Evolutionary conservation across 2,797 vertebrate genomes (phyloP), one percentile per base, ranked within the genome.

Genomic region (Myotis planiceps): DNA sequence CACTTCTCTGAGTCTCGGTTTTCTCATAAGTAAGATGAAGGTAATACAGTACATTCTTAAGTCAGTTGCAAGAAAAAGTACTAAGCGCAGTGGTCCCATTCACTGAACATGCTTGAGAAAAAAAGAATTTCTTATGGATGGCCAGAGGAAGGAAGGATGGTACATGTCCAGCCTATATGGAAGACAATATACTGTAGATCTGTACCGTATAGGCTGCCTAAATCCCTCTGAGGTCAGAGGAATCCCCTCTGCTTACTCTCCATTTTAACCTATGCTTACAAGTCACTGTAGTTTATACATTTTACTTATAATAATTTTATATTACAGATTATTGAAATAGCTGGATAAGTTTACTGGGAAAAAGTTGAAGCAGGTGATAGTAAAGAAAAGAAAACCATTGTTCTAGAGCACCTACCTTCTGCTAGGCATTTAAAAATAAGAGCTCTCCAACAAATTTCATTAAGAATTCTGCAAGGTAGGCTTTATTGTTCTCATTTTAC

Each of bases 401-500:
- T 63, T 82, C 49, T 74, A 75, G 39, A 92, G 71, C 6, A 76
- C 27, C 19, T 37, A 65, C 29, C 9, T 88, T 84, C 51, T 79
- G 14, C 15, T 32, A 55, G 25, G 15, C 29, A 51, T 19, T 89
- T 87, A 12, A 60, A 69, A 74, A 49, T 66, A 66, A 58, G 69
- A 75, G 32, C 18, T 78, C 23, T 6, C 4, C 69, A 87, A 69
- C 65, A 86, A 29, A 79, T 69, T 75, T 63, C 37, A 87, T 87
- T 45, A 60, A 83, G 84, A 90, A 88, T 66, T 94, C 66, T 76
- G 18, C 29, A 88, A 90, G 32, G 9, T 60, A 81, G 45, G 14
- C 34, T 66, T 80, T 81, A 83, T 84, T 88, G 45, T 75, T 91
- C 29, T 87, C n/a, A n/a, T 87, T 74, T 80, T 87, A 32, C 63